phyloP scores from a whole-genome alignment of 2,888 invertebrate genomes.

The Antheraea yamamai region DNA sequence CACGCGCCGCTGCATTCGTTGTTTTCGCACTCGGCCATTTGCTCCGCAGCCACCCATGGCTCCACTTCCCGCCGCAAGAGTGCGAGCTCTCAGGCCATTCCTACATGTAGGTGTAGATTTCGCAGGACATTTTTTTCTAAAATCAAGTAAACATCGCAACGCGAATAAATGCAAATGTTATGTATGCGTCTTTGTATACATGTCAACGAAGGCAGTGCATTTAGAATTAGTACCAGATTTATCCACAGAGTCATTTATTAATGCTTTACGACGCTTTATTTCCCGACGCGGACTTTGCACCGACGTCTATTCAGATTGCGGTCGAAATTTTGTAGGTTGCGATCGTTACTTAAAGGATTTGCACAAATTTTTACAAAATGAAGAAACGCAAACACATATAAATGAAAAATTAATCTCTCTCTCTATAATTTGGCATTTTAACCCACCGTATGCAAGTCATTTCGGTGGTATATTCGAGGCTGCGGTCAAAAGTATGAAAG shows the following conservation, averaged over 20 bases:
- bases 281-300: too few species aligned
- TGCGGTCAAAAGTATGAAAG: too few species aligned
- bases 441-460: too few species aligned
- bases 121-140: not conserved
- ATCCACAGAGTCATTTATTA: not conserved
- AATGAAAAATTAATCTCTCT: too few species aligned
- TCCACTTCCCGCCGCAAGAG: not conserved
- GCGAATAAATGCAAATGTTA: not conserved
- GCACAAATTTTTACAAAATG: too few species aligned
- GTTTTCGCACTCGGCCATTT: not conserved
- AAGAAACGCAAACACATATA: too few species aligned
- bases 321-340: too few species aligned
- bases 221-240: not conserved
- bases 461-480: too few species aligned
- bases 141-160: not conserved
- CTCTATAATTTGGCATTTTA: too few species aligned
- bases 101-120: not conserved
- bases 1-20: not conserved
- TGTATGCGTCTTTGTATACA: not conserved
- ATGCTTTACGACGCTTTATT: not conserved
- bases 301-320: too few species aligned
- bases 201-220: not conserved
- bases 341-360: too few species aligned
- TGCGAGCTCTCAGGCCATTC: not conserved
- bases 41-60: not conserved